Conservation (phyloP, 2,888 invertebrate genomes). For the Brachypalpus laphriformis region DNA sequence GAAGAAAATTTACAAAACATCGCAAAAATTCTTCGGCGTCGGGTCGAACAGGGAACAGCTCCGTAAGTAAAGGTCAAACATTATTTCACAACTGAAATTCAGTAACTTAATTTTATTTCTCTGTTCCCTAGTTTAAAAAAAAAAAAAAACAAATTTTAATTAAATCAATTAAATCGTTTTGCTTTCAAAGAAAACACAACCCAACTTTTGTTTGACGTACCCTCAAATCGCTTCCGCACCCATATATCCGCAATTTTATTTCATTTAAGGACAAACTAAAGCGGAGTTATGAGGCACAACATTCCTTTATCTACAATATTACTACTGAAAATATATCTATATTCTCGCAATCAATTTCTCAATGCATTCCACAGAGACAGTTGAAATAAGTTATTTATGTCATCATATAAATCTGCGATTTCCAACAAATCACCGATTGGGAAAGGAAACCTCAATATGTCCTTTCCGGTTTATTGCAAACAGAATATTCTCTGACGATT, state of each 20-base stretch:
- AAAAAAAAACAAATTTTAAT: slow-evolving; percentile 2
- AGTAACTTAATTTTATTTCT: not conserved
- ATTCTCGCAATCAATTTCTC: not conserved
- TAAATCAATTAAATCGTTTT: not conserved
- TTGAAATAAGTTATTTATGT: slow-evolving; percentile 11
- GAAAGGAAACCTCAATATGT: slow-evolving; percentile 8
- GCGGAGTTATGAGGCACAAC: not conserved
- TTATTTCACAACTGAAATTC: not conserved
- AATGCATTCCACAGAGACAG: not conserved
- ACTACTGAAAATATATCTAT: not conserved
- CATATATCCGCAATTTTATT: not conserved
- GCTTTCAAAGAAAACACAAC: not conserved
- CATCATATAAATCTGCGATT: slow-evolving; percentile 2
- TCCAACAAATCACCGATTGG: slow-evolving; percentile 17
- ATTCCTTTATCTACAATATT: not conserved
- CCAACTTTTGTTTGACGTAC: not conserved
- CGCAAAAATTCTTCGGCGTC: too few species aligned
- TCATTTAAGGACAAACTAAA: not conserved
- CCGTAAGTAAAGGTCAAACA: not conserved
- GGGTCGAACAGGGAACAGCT: too few species aligned
- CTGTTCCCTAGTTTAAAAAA: not conserved
- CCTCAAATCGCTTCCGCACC: slow-evolving; percentile 6
- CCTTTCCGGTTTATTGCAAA: slow-evolving; percentile 4
- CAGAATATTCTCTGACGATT: slow-evolving; percentile 12
- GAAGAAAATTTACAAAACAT: not conserved